These are phyloP conservation scores for Nannospalax galili DNA, from an alignment of 2,113 vertebrate species.

Conservation along the genomic window DNA sequence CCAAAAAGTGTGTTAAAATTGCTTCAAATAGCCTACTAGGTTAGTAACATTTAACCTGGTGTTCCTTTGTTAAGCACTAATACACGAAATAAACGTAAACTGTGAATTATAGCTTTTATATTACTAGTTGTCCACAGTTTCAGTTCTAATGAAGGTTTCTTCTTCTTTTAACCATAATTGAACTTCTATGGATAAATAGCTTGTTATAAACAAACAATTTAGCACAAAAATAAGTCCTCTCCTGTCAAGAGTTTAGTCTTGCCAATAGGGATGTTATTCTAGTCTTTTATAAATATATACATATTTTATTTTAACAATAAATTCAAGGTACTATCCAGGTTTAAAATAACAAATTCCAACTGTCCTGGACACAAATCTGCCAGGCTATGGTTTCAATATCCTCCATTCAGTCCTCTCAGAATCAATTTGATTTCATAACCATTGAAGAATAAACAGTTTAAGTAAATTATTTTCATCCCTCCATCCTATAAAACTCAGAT, in stretches of 20 bases:
- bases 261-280: conserved; percentile 42
- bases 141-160: conserved; percentile 30
- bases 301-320: conserved; percentile 69
- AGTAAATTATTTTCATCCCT: conserved; percentile 32
- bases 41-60: conserved; percentile 43
- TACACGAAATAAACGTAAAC: conserved; percentile 32
- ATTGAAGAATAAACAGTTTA: conserved; percentile 43
- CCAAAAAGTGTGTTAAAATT: neutral
- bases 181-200: conserved; percentile 3
- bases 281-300: conserved; percentile 51
- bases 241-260: conserved; percentile 34
- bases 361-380: conserved; percentile 53
- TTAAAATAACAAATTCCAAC: conserved; percentile 54
- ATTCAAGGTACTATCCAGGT: conserved; percentile 49
- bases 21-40: conserved; percentile 12
- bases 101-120: conserved; percentile 39
- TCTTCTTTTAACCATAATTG: conserved; percentile 4
- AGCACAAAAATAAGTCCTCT: conserved; percentile 56
- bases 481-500: conserved; percentile 13
- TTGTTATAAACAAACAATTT: conserved; percentile 24
- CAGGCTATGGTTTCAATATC: conserved; percentile 54
- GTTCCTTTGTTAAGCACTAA: conserved; percentile 35
- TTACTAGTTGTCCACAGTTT: conserved; percentile 7
- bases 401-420: conserved; percentile 54
- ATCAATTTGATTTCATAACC: conserved; percentile 66